Percentiles rank a stretch among this genome's conserved stretches.
Evolutionary conservation across 2,113 vertebrate species (phyloP).

Genomic region (Noturus placidus): DNA sequence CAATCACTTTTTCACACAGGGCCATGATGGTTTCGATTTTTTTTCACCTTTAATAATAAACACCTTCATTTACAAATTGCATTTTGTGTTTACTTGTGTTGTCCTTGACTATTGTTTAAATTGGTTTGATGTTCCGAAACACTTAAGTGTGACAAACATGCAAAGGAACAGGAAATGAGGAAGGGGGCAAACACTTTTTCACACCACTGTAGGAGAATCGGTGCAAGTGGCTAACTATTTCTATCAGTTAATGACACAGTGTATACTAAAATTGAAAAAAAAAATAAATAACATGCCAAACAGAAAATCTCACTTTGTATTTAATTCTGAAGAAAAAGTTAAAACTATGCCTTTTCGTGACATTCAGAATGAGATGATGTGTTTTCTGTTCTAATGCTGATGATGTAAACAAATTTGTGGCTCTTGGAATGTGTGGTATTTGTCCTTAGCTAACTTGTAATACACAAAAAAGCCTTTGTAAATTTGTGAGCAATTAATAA

Average conservation of each 20-base stretch:
- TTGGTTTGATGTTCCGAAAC: too few species aligned
- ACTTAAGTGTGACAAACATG: too few species aligned
- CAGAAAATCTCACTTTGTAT: background rate
- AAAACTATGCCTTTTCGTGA: background rate
- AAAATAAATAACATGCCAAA: background rate
- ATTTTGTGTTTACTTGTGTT: too few species aligned
- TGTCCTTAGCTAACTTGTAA: slow-evolving; percentile 31
- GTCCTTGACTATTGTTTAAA: too few species aligned
- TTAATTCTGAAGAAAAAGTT: background rate
- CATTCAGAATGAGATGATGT: background rate
- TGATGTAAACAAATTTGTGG: slow-evolving; percentile 7
- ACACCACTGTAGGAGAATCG: background rate
- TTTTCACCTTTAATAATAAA: too few species aligned
- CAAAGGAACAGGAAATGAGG: too few species aligned
- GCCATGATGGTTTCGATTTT: too few species aligned
- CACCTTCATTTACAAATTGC: too few species aligned
- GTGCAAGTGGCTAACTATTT: background rate
- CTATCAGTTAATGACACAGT: background rate
- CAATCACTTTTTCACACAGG: too few species aligned
- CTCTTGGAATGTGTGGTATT: slow-evolving; percentile 37
- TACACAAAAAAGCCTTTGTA: slow-evolving; percentile 1
- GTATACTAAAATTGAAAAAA: background rate
- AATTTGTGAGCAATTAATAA: background rate
- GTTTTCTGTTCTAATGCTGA: background rate
- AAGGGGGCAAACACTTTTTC: too few species aligned